Percentiles rank a stretch among this genome's conserved stretches.
phyloP scores from a whole-genome alignment of 1,140 invertebrate genomes.

The Cotesia chilonis region DNA sequence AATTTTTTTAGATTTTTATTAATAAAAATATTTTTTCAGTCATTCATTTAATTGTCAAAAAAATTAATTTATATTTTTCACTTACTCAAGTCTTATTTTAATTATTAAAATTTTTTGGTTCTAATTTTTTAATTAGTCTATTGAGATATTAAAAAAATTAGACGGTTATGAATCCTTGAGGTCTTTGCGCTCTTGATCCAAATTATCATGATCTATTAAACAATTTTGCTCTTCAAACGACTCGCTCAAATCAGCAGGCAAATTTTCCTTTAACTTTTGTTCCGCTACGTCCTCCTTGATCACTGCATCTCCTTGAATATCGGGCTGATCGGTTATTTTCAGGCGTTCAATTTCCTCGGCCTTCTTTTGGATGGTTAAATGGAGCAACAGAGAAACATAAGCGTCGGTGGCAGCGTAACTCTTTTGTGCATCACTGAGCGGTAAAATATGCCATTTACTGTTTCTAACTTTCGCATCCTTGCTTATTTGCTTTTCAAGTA shows the following conservation, averaged over 20 bases:
- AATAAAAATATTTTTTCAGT: no score
- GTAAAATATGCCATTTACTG: conserved; percentile 71
- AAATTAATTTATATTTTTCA: no score
- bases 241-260: background rate
- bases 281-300: no score
- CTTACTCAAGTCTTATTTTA: no score
- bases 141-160: no score
- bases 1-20: no score
- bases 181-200: background rate
- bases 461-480: conserved; percentile 70
- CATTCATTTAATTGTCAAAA: no score
- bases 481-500: conserved; percentile 64
- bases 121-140: no score
- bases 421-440: conserved; percentile 67
- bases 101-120: no score
- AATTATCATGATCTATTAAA: background rate
- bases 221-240: background rate
- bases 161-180: no score
- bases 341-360: conserved; percentile 28
- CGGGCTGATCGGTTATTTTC: background rate
- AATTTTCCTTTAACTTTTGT: no score
- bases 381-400: conserved; percentile 64
- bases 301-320: conserved; percentile 1
- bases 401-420: conserved; percentile 75
- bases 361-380: conserved; percentile 50